phyloP scores from a whole-genome alignment of 2,888 invertebrate genomes.

The Steinernema hermaphroditum region DNA sequence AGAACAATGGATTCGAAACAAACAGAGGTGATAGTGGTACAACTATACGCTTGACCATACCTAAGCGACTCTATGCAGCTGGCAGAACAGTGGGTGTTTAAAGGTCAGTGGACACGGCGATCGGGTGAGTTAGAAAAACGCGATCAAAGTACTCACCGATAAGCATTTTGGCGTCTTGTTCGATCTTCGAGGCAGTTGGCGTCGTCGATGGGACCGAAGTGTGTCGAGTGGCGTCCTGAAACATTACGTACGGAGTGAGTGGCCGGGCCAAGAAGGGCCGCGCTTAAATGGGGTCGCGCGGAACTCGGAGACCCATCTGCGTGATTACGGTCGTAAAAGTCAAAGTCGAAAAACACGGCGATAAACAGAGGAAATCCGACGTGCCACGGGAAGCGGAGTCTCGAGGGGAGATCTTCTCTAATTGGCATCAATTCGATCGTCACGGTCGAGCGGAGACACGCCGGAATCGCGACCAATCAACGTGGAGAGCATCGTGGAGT shows the following conservation, averaged over 20 bases:
- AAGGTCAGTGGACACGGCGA: too few relatives aligned
- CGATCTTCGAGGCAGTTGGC: slow-evolving; percentile 17
- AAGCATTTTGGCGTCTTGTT: slow-evolving; percentile 27
- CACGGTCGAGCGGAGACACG: slow-evolving; percentile 1
- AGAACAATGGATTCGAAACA: too few relatives aligned
- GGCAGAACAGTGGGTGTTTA: too few relatives aligned
- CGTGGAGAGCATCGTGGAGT: neutral
- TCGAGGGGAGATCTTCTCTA: slow-evolving; percentile 8
- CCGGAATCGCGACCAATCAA: slow-evolving; percentile 20
- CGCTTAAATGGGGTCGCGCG: slow-evolving; percentile 14
- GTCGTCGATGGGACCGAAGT: slow-evolving; percentile 9
- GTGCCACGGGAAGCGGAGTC: slow-evolving; percentile 3
- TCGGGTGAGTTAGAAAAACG: too few relatives aligned
- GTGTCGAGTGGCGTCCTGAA: slow-evolving; percentile 22
- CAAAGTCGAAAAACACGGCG: slow-evolving; percentile 20
- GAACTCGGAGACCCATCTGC: slow-evolving; percentile 16
- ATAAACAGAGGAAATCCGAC: slow-evolving; percentile 1
- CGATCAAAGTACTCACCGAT: slow-evolving; percentile 8
- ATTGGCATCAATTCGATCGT: slow-evolving; percentile 30
- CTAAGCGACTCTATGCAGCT: too few relatives aligned
- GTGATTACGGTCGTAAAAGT: slow-evolving; percentile 16
- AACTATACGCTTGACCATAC: too few relatives aligned
- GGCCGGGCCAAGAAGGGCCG: neutral
- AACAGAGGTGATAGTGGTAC: too few relatives aligned
- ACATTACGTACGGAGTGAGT: slow-evolving; percentile 9